Evolutionary conservation across 2,113 vertebrate genomes (phyloP), one percentile per base, ranked within the genome.

Genomic region (Asarcornis scutulata): DNA sequence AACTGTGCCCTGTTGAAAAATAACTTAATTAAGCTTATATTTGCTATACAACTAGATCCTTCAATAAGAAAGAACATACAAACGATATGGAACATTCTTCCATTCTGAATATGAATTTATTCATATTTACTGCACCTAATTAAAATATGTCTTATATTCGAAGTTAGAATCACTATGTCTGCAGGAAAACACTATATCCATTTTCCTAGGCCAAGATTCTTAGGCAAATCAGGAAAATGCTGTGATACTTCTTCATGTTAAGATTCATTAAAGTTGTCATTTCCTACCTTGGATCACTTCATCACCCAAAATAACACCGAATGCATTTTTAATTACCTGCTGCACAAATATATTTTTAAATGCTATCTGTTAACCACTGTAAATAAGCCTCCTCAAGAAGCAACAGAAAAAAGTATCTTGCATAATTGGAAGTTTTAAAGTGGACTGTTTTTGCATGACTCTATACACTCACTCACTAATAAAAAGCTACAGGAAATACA

Each of bases 1-100:
- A 48, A 2, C 27, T 75, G 31, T 63, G 11, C 21, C 26, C 36
- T 74, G 36, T 17, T 55, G 17, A 22, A 78, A 86, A 78, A 78
- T n/a, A 82, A 8, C 55, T 77, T 34, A 74, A 6, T 67, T 71
- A 83, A 66, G 31, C 4, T 83, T 29, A 32, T 40, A 10, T 62
- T 88, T 76, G 17, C 26, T 77, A 29, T 78, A 20, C 6, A 72
- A 27, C 17, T 84, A 15, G 38, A 11, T 78, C 27, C 23, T 64
- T 68, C 64, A 56, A 1, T 64, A 48, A 64, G 3, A 1, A 7
- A 2, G 44, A 55, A 71, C 16, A 62, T 23, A 0, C 14, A 58
- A 81, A 67, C 6, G 18, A 38, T 25, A 13, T 25, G 17, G 25
- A 40, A 23, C 29, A 12, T 78, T 86, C 6, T 78, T 74, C 40